These are phyloP conservation scores for Anthoscopus minutus DNA, from an alignment of 2,113 vertebrate genomes.

Conservation along the genomic window DNA sequence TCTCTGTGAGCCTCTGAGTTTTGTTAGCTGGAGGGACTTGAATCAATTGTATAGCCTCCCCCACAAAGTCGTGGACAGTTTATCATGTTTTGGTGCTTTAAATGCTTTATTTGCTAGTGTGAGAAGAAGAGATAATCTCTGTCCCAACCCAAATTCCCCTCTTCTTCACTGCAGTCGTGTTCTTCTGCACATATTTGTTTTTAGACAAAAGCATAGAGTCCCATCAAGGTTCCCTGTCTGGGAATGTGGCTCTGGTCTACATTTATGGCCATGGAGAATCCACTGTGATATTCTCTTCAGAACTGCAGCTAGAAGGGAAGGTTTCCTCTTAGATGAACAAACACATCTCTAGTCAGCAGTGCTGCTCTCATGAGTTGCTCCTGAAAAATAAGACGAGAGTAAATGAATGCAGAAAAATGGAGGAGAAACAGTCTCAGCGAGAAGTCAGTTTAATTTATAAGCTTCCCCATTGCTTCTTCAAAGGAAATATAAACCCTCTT, in stretches of 20 bases:
- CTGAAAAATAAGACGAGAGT: neutral
- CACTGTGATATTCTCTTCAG: neutral
- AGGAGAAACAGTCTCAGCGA: neutral
- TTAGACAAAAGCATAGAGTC: neutral
- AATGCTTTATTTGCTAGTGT: neutral
- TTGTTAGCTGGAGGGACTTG: slow-evolving; percentile 35
- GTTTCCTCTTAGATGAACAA: neutral
- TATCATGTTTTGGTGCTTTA: neutral
- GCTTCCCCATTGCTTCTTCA: slow-evolving; percentile 9
- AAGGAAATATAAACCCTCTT: slow-evolving; percentile 41
- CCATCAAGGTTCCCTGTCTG: neutral
- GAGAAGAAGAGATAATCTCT: neutral
- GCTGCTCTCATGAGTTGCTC: neutral
- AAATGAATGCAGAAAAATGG: slow-evolving; percentile 29
- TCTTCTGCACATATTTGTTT: neutral
- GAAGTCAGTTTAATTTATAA: slow-evolving; percentile 43
- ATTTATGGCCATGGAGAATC: neutral
- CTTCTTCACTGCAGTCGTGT: neutral
- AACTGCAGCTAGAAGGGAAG: neutral
- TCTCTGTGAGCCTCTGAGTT: slow-evolving; percentile 22
- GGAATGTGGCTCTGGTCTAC: neutral
- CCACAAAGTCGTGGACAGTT: neutral
- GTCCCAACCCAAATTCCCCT: neutral
- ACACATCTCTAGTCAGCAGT: neutral
- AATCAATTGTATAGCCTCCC: neutral